These are phyloP conservation scores for Alligator mississippiensis DNA, from an alignment of 2,113 vertebrate genomes.

Conservation along the genomic window DNA sequence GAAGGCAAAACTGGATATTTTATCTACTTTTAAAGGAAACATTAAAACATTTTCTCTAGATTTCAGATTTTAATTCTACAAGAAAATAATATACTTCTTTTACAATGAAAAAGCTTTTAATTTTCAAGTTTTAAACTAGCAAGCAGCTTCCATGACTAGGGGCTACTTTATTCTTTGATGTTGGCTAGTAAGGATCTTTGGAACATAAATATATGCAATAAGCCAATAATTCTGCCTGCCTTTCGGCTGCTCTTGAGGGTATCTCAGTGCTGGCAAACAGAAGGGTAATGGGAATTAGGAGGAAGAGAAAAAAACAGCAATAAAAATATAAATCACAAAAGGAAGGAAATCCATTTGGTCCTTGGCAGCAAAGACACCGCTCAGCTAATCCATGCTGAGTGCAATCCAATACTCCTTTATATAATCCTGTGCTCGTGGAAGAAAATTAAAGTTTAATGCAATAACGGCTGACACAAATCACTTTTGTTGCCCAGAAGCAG, in stretches of 20 bases:
- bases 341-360: constrained; percentile 84
- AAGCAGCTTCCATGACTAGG: constrained; percentile 37
- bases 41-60: not conserved
- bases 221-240: constrained; percentile 77
- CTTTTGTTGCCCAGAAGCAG: constrained; percentile 85
- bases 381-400: constrained; percentile 85
- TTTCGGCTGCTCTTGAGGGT: constrained; percentile 75
- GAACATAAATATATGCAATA: constrained; percentile 79
- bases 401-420: constrained; percentile 86
- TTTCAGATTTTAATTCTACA: not conserved
- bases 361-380: constrained; percentile 81
- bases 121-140: constrained; percentile 63
- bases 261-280: constrained; percentile 78
- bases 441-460: constrained; percentile 90
- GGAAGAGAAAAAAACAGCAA: constrained; percentile 73
- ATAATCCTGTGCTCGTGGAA: constrained; percentile 83
- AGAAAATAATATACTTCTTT: not conserved
- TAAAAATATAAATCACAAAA: constrained; percentile 86
- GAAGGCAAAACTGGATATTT: not conserved
- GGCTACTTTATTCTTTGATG: constrained; percentile 60
- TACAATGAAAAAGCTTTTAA: constrained; percentile 37
- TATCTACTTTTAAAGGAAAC: not conserved
- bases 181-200: constrained; percentile 65
- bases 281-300: constrained; percentile 82
- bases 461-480: constrained; percentile 87